Base-by-base conservation (phyloP, 2,113 vertebrate species). In the Catagonus wagneri region DNA sequence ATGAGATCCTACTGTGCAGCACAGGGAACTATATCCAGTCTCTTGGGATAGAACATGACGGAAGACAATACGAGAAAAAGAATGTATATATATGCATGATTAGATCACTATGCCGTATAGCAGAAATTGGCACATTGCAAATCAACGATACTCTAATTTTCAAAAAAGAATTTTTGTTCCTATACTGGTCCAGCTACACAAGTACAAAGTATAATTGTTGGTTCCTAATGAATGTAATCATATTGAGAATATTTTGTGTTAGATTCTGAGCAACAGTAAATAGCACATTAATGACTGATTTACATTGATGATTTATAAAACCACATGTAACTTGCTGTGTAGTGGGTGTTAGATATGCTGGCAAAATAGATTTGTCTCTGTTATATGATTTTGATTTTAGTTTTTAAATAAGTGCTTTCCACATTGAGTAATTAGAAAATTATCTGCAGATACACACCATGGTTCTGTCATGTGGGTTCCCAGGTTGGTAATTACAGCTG, bases 341-440 rank as follows among this genome's bases (percentile, higher is more conserved):
- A 81, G 60, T 72, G 87, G 60, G 22, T 83, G 60, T 74, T 95
- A 87, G 56, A 34, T 78, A 52, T 1, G 66, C 52, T 88, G 63
- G 93, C 66, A 89, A 94, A 96, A 87, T 27, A 93, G 76, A 87
- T 93, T 71, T 87, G 54, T 66, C 80, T 95, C 61, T 9, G 29
- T 87, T 95, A 65, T 91, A 83, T 56, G n/a, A 71, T 85, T 78
- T 76, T 65, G 83, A 61, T 87, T 76, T 76, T 94, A 83, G 72
- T 36, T 89, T 89, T 94, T 91, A 94, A 87, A 78, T 81, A 94
- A 78, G 56, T 69, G 72, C 22, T 94, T 95, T 79, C n/a, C 10
- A 90, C 32, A 69, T 52, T 87, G 90, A 87, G 10, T 71, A 84
- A 93, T 72, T 27, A 60, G 44, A 78, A 92, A 94, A 60, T 91